phyloP scores from a whole-genome alignment of 2,113 vertebrate genomes.

The Erythrolamprus reginae region DNA sequence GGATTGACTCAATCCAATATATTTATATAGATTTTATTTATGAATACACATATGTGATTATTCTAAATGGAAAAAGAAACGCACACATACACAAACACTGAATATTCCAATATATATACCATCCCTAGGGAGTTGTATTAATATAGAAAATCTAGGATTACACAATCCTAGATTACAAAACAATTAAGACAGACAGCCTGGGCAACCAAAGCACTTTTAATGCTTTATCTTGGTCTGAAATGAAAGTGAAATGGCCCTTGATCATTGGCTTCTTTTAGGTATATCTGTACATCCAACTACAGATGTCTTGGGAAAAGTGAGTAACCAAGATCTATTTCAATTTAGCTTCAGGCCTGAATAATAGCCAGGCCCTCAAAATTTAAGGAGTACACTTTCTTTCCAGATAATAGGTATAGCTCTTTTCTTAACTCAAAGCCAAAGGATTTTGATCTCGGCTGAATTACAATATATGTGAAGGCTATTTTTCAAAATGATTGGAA shows the following conservation, averaged over 20 bases:
- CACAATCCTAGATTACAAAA: too few relatives aligned
- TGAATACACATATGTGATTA: background rate
- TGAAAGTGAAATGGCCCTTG: background rate
- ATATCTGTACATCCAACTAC: background rate
- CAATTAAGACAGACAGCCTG: background rate
- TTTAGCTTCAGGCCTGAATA: background rate
- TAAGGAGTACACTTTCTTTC: background rate
- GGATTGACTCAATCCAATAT: background rate
- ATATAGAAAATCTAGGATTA: background rate
- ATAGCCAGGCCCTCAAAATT: background rate
- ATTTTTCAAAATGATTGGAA: background rate
- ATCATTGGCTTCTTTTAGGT: background rate
- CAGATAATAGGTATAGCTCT: background rate
- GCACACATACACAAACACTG: too few relatives aligned
- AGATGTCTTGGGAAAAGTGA: background rate
- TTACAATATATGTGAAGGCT: background rate
- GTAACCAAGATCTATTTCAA: background rate
- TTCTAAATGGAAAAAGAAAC: background rate
- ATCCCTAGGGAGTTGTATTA: background rate
- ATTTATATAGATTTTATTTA: background rate
- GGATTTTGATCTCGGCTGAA: background rate
- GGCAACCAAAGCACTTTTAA: background rate
- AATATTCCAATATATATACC: background rate
- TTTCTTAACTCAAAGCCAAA: background rate
- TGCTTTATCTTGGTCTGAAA: background rate